phyloP scores from a whole-genome alignment of 2,113 vertebrate genomes.

The Polypterus senegalus region DNA sequence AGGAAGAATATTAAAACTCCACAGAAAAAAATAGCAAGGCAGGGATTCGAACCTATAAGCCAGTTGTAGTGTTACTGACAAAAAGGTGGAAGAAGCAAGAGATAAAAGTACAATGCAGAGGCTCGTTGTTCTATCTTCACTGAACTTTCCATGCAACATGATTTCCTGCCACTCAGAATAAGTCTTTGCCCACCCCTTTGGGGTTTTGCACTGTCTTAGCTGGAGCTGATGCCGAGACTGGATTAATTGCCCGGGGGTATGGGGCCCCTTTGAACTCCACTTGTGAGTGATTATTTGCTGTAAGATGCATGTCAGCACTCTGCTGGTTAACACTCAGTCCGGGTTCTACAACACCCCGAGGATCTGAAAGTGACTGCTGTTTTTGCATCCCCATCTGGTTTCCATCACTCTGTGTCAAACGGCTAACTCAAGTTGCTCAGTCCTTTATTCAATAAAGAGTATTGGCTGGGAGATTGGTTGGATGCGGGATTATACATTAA shows the following conservation, averaged over 20 bases:
- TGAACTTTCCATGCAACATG: too few relatives aligned
- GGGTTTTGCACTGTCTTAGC: too few relatives aligned
- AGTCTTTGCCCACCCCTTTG: too few relatives aligned
- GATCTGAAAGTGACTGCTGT: conserved; percentile 55
- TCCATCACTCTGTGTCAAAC: conserved; percentile 38
- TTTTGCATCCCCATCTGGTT: conserved; percentile 63
- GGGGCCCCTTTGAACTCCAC: conserved; percentile 64
- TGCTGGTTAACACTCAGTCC: conserved; percentile 54
- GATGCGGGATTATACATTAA: background rate
- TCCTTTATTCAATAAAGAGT: conserved; percentile 3
- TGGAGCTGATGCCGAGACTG: conserved; percentile 49
- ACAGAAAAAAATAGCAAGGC: too few relatives aligned
- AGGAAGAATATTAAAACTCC: too few relatives aligned
- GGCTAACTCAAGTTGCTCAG: background rate
- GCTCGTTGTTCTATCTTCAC: too few relatives aligned
- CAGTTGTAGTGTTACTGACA: too few relatives aligned
- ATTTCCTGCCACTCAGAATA: too few relatives aligned
- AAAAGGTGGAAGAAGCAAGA: too few relatives aligned
- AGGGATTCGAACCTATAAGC: too few relatives aligned
- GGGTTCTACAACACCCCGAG: conserved; percentile 50
- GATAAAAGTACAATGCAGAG: too few relatives aligned
- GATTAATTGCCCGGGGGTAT: conserved; percentile 72
- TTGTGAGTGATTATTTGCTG: conserved; percentile 68
- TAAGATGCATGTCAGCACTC: conserved; percentile 66
- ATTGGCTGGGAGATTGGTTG: background rate